Conservation (phyloP, 2,888 invertebrate genomes). For the Dastarcus helophoroides region DNA sequence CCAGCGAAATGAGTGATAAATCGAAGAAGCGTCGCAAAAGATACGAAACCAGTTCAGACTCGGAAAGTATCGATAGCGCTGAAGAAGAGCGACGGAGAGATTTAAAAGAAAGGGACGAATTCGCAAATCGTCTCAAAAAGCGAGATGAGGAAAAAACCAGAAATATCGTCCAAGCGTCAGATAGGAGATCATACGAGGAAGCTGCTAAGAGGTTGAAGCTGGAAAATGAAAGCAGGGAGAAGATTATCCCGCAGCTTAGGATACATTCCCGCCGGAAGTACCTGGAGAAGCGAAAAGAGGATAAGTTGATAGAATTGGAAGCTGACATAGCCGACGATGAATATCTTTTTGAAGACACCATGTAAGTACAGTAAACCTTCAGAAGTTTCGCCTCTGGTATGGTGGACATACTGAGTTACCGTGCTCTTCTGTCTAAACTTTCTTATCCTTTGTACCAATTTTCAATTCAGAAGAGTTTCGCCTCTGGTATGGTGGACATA, state of each 20-base stretch:
- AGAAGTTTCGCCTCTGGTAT: no score
- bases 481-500: no score
- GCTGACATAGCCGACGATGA: slow-evolving; percentile 94
- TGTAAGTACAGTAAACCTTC: slow-evolving; percentile 47
- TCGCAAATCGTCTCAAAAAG: slow-evolving; percentile 74
- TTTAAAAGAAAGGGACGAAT: slow-evolving; percentile 87
- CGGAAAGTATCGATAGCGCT: slow-evolving; percentile 54
- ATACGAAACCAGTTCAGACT: slow-evolving; percentile 42
- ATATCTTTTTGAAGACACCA: slow-evolving; percentile 79
- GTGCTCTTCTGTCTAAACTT: no score
- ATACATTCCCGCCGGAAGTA: slow-evolving; percentile 88
- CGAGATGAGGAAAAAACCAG: slow-evolving; percentile 83
- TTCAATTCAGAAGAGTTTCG: no score
- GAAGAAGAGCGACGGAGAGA: slow-evolving; percentile 75
- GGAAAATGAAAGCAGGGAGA: slow-evolving; percentile 76
- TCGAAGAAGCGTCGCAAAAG: slow-evolving; percentile 37
- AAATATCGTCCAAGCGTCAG: slow-evolving; percentile 59
- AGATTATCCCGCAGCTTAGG: slow-evolving; percentile 77
- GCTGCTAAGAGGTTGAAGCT: slow-evolving; percentile 83
- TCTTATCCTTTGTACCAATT: no score
- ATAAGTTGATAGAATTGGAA: slow-evolving; percentile 91
- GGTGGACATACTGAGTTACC: no score
- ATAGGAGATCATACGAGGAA: slow-evolving; percentile 67
- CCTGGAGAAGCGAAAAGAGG: slow-evolving; percentile 89
- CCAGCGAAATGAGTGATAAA: slow-evolving; percentile 4